These are phyloP conservation scores for Harpagifer antarcticus DNA, from an alignment of 2,797 vertebrate genomes.

Conservation along the genomic window DNA sequence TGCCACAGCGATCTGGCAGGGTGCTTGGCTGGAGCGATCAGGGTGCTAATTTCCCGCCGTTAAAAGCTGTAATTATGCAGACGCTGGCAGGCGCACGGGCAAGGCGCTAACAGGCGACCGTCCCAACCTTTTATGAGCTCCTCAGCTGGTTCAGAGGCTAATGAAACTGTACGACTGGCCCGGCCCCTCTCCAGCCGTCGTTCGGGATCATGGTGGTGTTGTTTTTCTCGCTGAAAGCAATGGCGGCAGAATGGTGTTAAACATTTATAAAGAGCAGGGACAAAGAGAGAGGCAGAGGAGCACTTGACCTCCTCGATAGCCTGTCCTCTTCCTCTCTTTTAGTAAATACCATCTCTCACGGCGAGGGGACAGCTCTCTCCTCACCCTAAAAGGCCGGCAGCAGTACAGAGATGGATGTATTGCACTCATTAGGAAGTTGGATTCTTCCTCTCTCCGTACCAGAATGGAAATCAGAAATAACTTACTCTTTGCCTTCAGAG, in stretches of 20 bases:
- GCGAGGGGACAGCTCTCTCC: too few species aligned
- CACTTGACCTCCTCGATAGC: slow-evolving; percentile 59
- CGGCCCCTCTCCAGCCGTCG: slow-evolving; percentile 33
- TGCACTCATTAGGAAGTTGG: too few species aligned
- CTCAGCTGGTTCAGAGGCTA: slow-evolving; percentile 67
- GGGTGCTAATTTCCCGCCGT: slow-evolving; percentile 70
- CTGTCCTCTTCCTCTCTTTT: slow-evolving; percentile 30
- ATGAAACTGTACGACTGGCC: slow-evolving; percentile 60
- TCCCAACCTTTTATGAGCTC: slow-evolving; percentile 69
- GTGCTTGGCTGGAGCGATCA: slow-evolving; percentile 50
- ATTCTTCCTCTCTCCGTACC: too few species aligned
- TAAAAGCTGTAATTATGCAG: slow-evolving; percentile 77
- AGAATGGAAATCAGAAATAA: too few species aligned
- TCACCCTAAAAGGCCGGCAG: too few species aligned
- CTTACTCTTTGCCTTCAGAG: too few species aligned
- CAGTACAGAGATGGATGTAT: too few species aligned
- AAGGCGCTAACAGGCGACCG: slow-evolving; percentile 61
- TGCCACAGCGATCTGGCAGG: slow-evolving; percentile 54
- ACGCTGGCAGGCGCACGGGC: slow-evolving; percentile 44
- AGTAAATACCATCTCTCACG: slow-evolving; percentile 53
- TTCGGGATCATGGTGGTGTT: slow-evolving; percentile 36
- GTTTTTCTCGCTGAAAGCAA: slow-evolving; percentile 34
- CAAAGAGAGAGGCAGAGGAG: slow-evolving; percentile 23
- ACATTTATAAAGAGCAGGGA: slow-evolving; percentile 37
- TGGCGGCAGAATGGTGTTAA: slow-evolving; percentile 48